Conservation (phyloP, 2,888 invertebrate genomes). For the Pyrrhia umbra region DNA sequence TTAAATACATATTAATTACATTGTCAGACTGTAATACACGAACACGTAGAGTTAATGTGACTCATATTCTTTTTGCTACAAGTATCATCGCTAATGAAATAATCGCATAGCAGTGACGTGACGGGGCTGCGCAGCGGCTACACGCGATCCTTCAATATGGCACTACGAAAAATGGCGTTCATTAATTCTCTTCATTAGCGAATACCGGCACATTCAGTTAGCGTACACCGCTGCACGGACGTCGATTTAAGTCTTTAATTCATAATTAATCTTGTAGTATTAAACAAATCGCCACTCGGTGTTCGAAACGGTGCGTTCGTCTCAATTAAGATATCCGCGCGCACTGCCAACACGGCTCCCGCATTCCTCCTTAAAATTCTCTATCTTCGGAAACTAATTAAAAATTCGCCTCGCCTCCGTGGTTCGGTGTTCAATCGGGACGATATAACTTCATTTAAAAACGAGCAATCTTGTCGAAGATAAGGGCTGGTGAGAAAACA, state of each 20-base stretch:
- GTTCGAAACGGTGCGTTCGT: constrained; percentile 78
- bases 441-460: constrained; percentile 90
- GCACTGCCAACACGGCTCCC: constrained; percentile 82
- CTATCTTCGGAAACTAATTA: constrained; percentile 90
- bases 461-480: constrained; percentile 89
- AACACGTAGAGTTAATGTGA: constrained; percentile 60
- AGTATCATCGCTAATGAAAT: constrained; percentile 70
- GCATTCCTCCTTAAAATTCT: constrained; percentile 88
- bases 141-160: constrained; percentile 79
- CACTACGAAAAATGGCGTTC: constrained; percentile 78
- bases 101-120: constrained; percentile 70
- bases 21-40: constrained; percentile 55
- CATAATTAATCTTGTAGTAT: constrained; percentile 82
- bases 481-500: constrained; percentile 89
- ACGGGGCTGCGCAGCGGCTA: constrained; percentile 65
- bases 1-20: constrained; percentile 57
- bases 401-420: constrained; percentile 89
- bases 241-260: constrained; percentile 80
- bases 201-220: constrained; percentile 72
- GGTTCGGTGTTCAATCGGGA: constrained; percentile 86
- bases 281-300: constrained; percentile 83
- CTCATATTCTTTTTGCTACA: constrained; percentile 58
- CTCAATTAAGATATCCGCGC: constrained; percentile 87
- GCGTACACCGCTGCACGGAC: constrained; percentile 66
- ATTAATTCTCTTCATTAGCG: constrained; percentile 82